Conservation (phyloP, 1,140 invertebrate genomes). For the Scylla paramamosain region DNA sequence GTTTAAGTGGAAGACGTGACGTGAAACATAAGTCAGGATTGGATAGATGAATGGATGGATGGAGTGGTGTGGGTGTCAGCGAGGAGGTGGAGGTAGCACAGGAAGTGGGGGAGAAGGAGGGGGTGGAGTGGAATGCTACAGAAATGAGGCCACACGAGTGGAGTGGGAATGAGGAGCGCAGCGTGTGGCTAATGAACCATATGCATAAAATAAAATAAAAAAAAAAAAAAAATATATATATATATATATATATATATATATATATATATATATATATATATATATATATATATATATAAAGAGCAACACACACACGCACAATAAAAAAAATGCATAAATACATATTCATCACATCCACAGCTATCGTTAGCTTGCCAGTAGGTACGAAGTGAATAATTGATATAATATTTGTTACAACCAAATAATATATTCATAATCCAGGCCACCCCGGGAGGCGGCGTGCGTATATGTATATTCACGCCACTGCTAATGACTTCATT, state of each 20-base stretch:
- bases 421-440: conserved; percentile 24
- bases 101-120: no score
- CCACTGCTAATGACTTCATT: conserved; percentile 22
- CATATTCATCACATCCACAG: background rate
- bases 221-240: background rate
- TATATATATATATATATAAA: background rate
- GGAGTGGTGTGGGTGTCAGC: background rate
- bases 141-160: background rate
- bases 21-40: background rate
- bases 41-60: background rate
- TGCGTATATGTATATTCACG: background rate
- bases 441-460: background rate
- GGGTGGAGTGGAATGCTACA: background rate
- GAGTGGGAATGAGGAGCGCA: no score
- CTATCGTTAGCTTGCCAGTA: background rate
- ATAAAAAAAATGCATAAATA: conserved; percentile 8
- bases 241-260: background rate
- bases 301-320: background rate
- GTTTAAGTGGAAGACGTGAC: no score
- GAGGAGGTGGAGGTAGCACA: background rate
- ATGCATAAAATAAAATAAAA: background rate
- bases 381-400: background rate
- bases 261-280: background rate
- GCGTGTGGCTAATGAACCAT: background rate
- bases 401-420: background rate